Base-by-base conservation (phyloP, 2,113 vertebrate genomes). In the Pseudorhombus dupliciocellatus region DNA sequence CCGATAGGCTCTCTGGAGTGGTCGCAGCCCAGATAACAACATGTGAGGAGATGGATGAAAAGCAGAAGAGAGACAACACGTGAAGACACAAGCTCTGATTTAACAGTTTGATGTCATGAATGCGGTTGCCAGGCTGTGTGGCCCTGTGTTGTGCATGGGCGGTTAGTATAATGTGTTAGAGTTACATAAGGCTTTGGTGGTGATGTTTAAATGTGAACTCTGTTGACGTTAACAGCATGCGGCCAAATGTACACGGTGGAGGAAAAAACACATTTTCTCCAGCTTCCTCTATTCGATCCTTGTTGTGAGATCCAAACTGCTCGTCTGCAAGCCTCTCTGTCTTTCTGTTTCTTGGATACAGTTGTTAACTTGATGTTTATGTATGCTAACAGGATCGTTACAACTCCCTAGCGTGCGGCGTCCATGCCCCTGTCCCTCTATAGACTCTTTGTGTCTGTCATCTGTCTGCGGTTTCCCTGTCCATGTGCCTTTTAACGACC, bases 1-100 rank as follows among this genome's bases (percentile, higher is more conserved):
- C 98, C 28, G 96, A 98, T 63, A 99, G 94, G 88, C 96, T 98
- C 92, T 99, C 98, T 99, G 18, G 67, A 77, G 71, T 53, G 73
- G 73, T 11, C 54, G 12, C 44, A 21, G 87, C 85, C 25, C 30
- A 62, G 77, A 57, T 16, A 67, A 56, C 75, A 72, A 88, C 81
- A 80, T 14, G 62, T 71, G 83, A 74, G 80, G 68, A 55, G 31
- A 74, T 44, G 60, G 21, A 69, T 0, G 37, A n/a, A 22, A 21
- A 37, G 34, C 34, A 8, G 25, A 28, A 1, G 31, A 24, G 55
- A 37, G 10, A 15, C n/a, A 7, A 3, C 18, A 59, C 4, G 28
- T 28, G 48, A 82, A 73, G 28, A 37, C 53, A 34, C 22, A 15
- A 48, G 3, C 28, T 48, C 28, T 58, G 71, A 28, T 3, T 44